A percentile compares a stretch with the other conserved stretches of the same genome.
Conservation (phyloP, 2,113 vertebrate genomes). For the Lonchura striata region DNA sequence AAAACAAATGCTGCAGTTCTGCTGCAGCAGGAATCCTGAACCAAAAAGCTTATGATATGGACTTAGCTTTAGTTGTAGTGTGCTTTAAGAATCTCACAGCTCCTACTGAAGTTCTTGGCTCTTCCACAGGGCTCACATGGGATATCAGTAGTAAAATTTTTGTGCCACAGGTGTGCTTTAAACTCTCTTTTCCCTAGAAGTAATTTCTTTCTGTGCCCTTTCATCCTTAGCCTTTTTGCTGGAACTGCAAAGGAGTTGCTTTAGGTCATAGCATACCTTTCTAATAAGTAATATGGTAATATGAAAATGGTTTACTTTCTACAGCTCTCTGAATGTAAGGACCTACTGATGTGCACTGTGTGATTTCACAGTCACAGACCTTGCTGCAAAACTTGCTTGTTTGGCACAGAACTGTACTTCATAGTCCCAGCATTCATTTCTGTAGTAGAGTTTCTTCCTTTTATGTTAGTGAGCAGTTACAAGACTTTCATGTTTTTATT, state of each 20-base stretch:
- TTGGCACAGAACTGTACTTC: neutral
- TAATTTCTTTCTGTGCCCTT: neutral
- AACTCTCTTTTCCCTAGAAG: neutral
- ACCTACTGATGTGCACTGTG: neutral
- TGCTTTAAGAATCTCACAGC: neutral
- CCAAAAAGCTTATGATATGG: neutral
- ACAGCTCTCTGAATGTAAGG: neutral
- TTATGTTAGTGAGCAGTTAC: conserved; percentile 10
- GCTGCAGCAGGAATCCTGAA: neutral
- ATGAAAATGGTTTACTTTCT: neutral
- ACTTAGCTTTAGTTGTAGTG: neutral
- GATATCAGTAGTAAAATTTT: neutral
- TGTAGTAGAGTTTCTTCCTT: neutral
- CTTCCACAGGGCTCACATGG: neutral
- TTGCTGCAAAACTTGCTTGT: neutral
- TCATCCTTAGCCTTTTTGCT: neutral
- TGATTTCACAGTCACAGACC: neutral
- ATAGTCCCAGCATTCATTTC: neutral
- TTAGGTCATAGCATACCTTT: neutral
- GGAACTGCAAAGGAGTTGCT: neutral
- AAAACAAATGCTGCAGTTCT: neutral
- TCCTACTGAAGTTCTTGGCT: neutral
- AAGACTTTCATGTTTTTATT: conserved; percentile 1
- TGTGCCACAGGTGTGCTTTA: neutral
- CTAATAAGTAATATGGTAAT: neutral